These are phyloP conservation scores for Drosophila truncata DNA, from an alignment of 1,140 invertebrate genomes.

Conservation along the genomic window DNA sequence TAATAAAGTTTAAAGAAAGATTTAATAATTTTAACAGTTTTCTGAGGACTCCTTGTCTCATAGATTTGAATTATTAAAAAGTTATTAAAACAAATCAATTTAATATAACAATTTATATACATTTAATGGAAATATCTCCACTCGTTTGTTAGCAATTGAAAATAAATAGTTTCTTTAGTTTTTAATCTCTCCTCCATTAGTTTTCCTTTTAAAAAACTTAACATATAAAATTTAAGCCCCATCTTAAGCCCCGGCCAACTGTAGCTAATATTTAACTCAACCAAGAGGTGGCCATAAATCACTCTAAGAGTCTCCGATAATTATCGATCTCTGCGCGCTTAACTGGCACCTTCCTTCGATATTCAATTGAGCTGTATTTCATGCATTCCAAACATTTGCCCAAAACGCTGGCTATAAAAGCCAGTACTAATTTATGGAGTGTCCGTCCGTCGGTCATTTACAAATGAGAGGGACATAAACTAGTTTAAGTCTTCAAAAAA, in stretches of 20 bases:
- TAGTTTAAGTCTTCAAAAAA: slow-evolving; percentile 21
- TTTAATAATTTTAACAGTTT: not conserved
- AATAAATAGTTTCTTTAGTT: no score
- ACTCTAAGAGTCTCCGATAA: slow-evolving; percentile 25
- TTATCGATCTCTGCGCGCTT: slow-evolving; percentile 42
- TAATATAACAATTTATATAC: no score
- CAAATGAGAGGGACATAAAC: slow-evolving; percentile 47
- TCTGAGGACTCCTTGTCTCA: no score
- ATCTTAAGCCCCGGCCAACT: not conserved
- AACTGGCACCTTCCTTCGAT: slow-evolving; percentile 28
- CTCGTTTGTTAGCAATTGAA: no score
- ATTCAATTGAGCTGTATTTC: slow-evolving; percentile 50
- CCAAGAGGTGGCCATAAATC: slow-evolving; percentile 19
- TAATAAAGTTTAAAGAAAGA: not conserved
- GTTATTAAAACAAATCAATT: no score
- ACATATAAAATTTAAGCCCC: not conserved
- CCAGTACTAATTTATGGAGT: slow-evolving; percentile 28
- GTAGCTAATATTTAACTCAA: slow-evolving; percentile 29
- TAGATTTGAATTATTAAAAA: no score
- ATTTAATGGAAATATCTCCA: no score
- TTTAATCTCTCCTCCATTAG: not conserved
- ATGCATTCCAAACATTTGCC: slow-evolving; percentile 53
- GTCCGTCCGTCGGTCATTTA: slow-evolving; percentile 23
- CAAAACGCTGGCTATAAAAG: slow-evolving; percentile 33
- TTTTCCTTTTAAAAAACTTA: not conserved